Conservation (phyloP, 2,797 vertebrate genomes). For the Tympanoctomys barrerae region DNA sequence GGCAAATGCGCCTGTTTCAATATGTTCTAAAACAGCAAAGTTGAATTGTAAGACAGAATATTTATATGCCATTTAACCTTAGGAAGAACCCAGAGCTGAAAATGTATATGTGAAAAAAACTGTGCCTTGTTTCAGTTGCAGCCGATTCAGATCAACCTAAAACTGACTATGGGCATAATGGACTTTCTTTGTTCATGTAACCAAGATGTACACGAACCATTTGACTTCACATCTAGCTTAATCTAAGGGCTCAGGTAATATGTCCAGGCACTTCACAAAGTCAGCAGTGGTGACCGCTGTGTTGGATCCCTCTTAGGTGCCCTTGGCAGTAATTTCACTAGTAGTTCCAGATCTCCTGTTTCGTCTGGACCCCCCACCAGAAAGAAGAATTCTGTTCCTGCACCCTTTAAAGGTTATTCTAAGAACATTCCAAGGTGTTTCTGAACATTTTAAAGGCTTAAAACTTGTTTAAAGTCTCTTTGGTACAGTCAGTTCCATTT, state of each 20-base stretch:
- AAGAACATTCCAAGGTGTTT: background rate
- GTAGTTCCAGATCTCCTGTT: background rate
- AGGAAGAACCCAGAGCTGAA: background rate
- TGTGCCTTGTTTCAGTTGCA: background rate
- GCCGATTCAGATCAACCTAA: background rate
- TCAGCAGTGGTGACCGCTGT: background rate
- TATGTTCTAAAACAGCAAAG: background rate
- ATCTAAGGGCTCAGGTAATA: background rate
- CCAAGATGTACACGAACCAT: background rate
- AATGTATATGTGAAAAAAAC: background rate
- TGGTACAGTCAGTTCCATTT: background rate
- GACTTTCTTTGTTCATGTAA: background rate
- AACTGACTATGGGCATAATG: background rate
- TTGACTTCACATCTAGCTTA: background rate
- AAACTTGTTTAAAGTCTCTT: background rate
- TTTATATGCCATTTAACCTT: background rate
- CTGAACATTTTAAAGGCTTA: background rate
- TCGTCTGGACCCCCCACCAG: background rate
- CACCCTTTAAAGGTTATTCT: background rate
- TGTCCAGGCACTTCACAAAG: background rate
- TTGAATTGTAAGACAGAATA: background rate
- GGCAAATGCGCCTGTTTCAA: background rate
- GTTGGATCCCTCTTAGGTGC: background rate
- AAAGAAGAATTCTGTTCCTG: background rate
- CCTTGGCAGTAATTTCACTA: background rate